phyloP scores from a whole-genome alignment of 1,140 invertebrate genomes.

The Drosophila leontia region DNA sequence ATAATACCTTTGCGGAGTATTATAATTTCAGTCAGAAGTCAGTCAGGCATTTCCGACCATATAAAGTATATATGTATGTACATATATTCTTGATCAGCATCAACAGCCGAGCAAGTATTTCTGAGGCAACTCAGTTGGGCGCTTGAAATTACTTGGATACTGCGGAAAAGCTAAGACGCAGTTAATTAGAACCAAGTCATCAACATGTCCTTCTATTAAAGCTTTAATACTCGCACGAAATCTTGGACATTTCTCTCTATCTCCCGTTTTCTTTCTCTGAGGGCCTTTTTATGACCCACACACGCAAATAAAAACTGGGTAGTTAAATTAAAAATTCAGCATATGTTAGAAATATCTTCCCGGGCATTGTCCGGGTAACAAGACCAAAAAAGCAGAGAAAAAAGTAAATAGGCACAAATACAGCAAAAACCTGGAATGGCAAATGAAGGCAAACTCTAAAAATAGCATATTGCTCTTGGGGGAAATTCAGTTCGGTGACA shows the following conservation, averaged over 20 bases:
- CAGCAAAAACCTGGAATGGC: slow-evolving; percentile 30
- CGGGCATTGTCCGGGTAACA: slow-evolving; percentile 21
- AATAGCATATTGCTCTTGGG: slow-evolving; percentile 45
- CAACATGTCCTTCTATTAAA: slow-evolving; percentile 25
- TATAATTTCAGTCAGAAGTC: too few relatives aligned
- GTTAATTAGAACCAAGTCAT: slow-evolving; percentile 47
- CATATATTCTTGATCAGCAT: too few relatives aligned
- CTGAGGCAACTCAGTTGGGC: slow-evolving; percentile 5
- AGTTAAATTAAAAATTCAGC: slow-evolving; percentile 71
- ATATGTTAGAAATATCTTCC: slow-evolving; percentile 18
- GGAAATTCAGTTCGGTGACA: slow-evolving; percentile 33
- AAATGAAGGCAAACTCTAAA: slow-evolving; percentile 51
- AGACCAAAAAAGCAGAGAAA: background rate
- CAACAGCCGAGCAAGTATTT: too few relatives aligned
- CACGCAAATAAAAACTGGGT: slow-evolving; percentile 69
- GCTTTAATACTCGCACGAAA: slow-evolving; percentile 17
- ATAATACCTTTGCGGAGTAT: too few relatives aligned
- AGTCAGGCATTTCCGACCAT: too few relatives aligned
- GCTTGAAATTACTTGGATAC: slow-evolving; percentile 55
- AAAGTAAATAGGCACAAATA: slow-evolving; percentile 13
- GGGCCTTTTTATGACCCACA: slow-evolving; percentile 42
- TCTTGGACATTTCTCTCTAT: background rate
- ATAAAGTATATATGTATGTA: too few relatives aligned
- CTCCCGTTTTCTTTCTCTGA: background rate
- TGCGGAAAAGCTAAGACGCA: slow-evolving; percentile 33